phyloP scores from a whole-genome alignment of 2,888 invertebrate genomes.

The Drosophila vallismaia region DNA sequence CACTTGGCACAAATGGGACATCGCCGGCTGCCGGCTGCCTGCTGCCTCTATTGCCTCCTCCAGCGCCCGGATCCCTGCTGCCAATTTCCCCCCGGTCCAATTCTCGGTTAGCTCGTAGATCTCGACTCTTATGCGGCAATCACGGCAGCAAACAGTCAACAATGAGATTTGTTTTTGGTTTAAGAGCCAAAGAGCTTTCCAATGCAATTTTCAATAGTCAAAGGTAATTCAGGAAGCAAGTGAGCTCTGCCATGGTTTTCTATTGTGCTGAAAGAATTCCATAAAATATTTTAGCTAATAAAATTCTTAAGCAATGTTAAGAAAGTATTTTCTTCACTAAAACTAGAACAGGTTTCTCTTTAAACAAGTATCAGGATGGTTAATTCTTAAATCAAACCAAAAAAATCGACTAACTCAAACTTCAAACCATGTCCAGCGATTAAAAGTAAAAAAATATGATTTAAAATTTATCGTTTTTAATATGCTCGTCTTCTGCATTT shows the following conservation, averaged over 20 bases:
- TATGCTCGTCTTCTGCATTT: slow-evolving; percentile 18
- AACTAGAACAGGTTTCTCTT: too few relatives aligned
- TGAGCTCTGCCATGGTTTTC: slow-evolving; percentile 26
- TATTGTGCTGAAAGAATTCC: slow-evolving; percentile 22
- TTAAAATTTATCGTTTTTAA: slow-evolving; percentile 37
- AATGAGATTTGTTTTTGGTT: slow-evolving; percentile 50
- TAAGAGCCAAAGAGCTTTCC: slow-evolving; percentile 38
- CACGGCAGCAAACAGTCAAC: slow-evolving; percentile 71
- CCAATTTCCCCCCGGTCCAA: slow-evolving; percentile 9
- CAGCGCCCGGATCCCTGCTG: background rate
- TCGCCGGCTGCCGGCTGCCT: slow-evolving; percentile 10
- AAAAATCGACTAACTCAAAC: background rate
- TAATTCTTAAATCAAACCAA: too few relatives aligned
- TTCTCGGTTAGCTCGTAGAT: slow-evolving; percentile 49
- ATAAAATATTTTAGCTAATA: slow-evolving; percentile 31
- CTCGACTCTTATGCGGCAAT: slow-evolving; percentile 67
- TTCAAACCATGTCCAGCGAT: background rate
- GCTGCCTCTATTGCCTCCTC: slow-evolving; percentile 17
- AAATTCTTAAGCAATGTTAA: slow-evolving; percentile 6
- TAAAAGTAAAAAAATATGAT: slow-evolving; percentile 3
- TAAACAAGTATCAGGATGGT: too few relatives aligned
- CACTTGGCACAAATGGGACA: slow-evolving; percentile 76
- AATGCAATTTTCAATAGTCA: slow-evolving; percentile 37
- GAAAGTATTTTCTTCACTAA: background rate
- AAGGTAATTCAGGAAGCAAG: slow-evolving; percentile 31